Base-by-base conservation (phyloP, 1,140 invertebrate genomes). In the Magallana gigas region DNA sequence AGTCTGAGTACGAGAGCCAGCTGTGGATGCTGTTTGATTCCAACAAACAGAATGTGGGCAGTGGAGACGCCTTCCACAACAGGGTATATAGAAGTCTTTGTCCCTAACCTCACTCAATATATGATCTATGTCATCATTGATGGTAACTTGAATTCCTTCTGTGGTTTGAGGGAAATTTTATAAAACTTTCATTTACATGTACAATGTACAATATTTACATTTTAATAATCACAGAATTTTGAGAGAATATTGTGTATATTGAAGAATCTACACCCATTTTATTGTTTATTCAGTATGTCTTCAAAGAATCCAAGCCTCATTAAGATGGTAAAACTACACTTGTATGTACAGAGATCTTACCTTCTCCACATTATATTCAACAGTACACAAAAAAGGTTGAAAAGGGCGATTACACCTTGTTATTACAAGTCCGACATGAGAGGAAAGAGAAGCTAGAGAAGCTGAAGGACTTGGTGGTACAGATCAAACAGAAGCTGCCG, bases 1-100 rank as follows among this genome's bases (percentile, higher is more conserved):
- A 99, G 95, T 97, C 97, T 6, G 98, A 99, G 95, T 99, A 97
- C 94, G 98, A 99, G 95, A 98, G 98, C 7, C 98, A 99, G 95
- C 96, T 99, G 92, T 99, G 98, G 98, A 98, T 99, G 97, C 92
- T 99, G 84, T 99, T 97, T 95, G 98, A 99, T 95, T 94, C 95
- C n/a, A 98, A 98, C 94, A 99, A 99, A 95, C 97, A 98, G 91
- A 95, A 97, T 29, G 94, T 99, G 86, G 96, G 96, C 83, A 96
- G 96, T 87, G 98, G 98, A 16, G 98, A 99, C 95, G 98, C 98
- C 1, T 98, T 98, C 95, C 97, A 98, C 12, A 95, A 95, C 23
- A 97, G 98, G 96, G 97, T 98, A 95, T 29, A 48, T 56, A 83
- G 57, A 11, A 9, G 2, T 23, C 29, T 14, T 2, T 48, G 36